Percentiles rank a stretch among this genome's conserved stretches.
Evolutionary conservation across 2,113 vertebrate species (phyloP).

Genomic region (Ptyas mucosa): DNA sequence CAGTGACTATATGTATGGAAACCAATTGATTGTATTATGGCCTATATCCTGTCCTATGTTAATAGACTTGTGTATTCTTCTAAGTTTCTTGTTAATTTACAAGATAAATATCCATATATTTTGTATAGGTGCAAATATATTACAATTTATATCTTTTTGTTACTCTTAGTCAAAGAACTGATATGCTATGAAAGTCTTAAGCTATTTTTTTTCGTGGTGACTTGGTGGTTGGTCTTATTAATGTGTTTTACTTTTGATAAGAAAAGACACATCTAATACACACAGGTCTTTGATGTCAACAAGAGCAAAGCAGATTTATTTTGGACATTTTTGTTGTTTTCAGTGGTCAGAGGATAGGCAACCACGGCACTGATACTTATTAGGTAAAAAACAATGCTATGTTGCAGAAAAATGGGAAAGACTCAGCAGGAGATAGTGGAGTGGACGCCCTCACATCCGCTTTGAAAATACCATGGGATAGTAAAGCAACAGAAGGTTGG

Average conservation of each 20-base stretch:
- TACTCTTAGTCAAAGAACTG: background rate
- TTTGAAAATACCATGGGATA: background rate
- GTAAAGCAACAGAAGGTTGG: background rate
- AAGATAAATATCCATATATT: background rate
- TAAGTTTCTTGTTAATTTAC: background rate
- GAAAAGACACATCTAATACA: slow-evolving; percentile 24
- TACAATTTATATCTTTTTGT: background rate
- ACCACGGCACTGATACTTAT: background rate
- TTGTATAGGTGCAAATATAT: background rate
- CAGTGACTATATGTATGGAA: background rate
- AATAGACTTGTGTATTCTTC: background rate
- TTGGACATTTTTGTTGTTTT: slow-evolving; percentile 14
- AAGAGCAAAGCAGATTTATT: slow-evolving; percentile 50
- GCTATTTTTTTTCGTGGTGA: accelerated
- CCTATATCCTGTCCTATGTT: background rate
- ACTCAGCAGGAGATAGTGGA: background rate
- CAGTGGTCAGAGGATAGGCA: background rate
- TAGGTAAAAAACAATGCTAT: background rate
- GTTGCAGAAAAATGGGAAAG: background rate
- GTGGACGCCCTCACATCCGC: background rate
- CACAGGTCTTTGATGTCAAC: slow-evolving; percentile 17
- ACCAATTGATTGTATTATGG: background rate
- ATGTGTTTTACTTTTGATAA: background rate
- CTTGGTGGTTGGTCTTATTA: background rate
- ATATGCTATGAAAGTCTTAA: background rate